These are phyloP conservation scores for Idaea aversata DNA, from an alignment of 2,888 invertebrate genomes.

Conservation along the genomic window DNA sequence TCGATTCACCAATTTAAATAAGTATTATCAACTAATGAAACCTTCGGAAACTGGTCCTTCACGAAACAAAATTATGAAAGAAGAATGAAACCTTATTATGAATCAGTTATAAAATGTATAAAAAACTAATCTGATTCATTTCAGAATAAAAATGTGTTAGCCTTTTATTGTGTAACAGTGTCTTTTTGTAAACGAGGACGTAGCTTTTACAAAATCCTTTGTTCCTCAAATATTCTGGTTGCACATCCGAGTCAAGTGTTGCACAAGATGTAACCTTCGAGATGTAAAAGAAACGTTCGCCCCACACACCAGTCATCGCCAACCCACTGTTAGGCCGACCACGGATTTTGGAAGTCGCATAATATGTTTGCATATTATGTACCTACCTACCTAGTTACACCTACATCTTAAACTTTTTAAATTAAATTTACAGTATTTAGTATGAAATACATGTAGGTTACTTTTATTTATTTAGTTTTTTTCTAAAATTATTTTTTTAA, in stretches of 20 bases:
- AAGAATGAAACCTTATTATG: too few species aligned
- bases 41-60: too few species aligned
- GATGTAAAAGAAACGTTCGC: slow-evolving; percentile 67
- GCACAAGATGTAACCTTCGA: slow-evolving; percentile 66
- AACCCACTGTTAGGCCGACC: slow-evolving; percentile 21
- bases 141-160: neutral
- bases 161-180: neutral
- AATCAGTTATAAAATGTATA: too few species aligned
- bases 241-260: slow-evolving; percentile 54
- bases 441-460: neutral
- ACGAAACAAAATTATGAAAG: too few species aligned
- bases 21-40: too few species aligned
- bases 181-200: slow-evolving; percentile 25
- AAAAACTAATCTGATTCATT: too few species aligned
- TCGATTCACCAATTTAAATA: neutral
- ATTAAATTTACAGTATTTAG: neutral
- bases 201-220: slow-evolving; percentile 45
- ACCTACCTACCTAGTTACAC: neutral
- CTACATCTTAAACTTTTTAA: neutral
- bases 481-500: too few species aligned
- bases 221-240: slow-evolving; percentile 56
- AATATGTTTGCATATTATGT: slow-evolving; percentile 3
- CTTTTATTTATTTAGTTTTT: too few species aligned
- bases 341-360: slow-evolving; percentile 34
- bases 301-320: slow-evolving; percentile 35